phyloP scores from a whole-genome alignment of 2,797 vertebrate genomes.

The Glossophaga mutica region DNA sequence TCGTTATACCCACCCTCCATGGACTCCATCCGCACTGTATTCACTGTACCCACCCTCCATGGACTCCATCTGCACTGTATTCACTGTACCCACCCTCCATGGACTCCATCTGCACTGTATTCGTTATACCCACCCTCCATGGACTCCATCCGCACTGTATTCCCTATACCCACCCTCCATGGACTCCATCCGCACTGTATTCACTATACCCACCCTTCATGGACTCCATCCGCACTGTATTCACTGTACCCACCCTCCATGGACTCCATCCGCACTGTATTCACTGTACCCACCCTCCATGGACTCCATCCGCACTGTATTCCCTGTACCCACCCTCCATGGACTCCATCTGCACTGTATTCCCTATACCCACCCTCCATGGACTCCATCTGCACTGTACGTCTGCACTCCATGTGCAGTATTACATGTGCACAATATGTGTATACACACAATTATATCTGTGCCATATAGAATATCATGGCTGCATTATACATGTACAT shows the following conservation, averaged over 20 bases:
- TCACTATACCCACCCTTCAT: not conserved
- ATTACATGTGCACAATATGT: not conserved
- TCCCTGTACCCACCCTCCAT: too few species aligned
- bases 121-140: not conserved
- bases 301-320: not conserved
- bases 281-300: too few species aligned
- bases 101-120: too few species aligned
- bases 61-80: not conserved
- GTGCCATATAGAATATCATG: not conserved
- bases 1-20: too few species aligned
- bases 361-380: not conserved
- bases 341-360: too few species aligned
- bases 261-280: not conserved
- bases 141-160: not conserved
- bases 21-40: not conserved
- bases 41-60: too few species aligned
- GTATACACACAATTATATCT: not conserved
- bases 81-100: not conserved
- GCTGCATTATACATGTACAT: not conserved
- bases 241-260: accelerated
- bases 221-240: not conserved
- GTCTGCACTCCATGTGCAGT: too few species aligned
- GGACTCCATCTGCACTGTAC: not conserved
- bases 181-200: too few species aligned
- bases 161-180: too few species aligned